Percentiles rank a stretch among this genome's conserved stretches.
These are phyloP conservation scores for Otus sunia DNA, from an alignment of 2,113 vertebrate genomes.

Conservation along the genomic window DNA sequence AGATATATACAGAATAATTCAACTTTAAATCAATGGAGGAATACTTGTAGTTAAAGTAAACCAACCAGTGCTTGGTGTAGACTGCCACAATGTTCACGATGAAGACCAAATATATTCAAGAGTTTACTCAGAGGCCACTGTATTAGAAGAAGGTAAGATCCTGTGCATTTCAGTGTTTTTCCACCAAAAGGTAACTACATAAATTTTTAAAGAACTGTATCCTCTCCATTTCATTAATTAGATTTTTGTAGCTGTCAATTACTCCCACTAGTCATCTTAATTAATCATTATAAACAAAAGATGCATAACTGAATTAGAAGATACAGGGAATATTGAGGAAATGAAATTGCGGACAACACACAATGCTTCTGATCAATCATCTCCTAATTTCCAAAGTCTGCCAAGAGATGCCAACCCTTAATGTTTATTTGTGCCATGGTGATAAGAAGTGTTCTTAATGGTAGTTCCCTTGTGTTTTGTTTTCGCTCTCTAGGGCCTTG, in stretches of 20 bases:
- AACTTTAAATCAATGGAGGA: not conserved
- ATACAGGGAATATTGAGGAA: not conserved
- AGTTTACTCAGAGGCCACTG: not conserved
- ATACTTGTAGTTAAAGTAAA: not conserved
- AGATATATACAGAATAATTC: not conserved
- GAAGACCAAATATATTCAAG: not conserved
- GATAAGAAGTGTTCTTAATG: conserved; percentile 60
- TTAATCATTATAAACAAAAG: conserved; percentile 28
- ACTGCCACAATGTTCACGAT: not conserved
- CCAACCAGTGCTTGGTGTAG: not conserved
- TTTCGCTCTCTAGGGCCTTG: conserved; percentile 63
- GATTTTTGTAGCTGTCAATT: not conserved
- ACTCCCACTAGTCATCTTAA: conserved; percentile 12
- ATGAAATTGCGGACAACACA: not conserved
- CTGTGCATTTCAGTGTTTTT: not conserved
- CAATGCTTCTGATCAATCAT: conserved; percentile 49
- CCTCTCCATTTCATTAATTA: conserved; percentile 7
- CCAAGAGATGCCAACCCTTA: conserved; percentile 36
- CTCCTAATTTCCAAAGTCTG: conserved; percentile 49
- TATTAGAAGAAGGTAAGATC: not conserved
- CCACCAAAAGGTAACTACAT: not conserved
- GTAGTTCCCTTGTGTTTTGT: conserved; percentile 58
- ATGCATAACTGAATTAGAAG: conserved; percentile 10
- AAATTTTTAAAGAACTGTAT: not conserved
- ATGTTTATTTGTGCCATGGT: conserved; percentile 56